phyloP scores from a whole-genome alignment of 1,140 invertebrate species.

The Pseudobourletiella spinata region DNA sequence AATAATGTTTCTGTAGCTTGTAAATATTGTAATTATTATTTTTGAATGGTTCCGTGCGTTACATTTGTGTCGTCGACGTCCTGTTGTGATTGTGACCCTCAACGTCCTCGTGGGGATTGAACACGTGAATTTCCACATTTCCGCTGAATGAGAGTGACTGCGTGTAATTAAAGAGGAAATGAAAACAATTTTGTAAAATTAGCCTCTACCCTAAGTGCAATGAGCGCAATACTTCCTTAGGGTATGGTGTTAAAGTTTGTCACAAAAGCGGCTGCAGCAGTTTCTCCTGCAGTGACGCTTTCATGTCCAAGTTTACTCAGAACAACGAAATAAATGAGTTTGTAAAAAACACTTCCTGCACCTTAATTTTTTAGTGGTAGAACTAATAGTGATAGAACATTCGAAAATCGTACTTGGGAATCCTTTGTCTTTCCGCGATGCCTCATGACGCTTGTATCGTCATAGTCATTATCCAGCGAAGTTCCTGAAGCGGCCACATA shows the following conservation, averaged over 20 bases:
- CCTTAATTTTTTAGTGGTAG: no score
- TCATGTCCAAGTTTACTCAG: no score
- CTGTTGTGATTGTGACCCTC: background rate
- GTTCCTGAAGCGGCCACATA: conserved; percentile 1
- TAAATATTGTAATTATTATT: conserved; percentile 5
- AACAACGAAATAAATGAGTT: no score
- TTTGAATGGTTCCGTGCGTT: background rate
- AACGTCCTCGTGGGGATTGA: background rate
- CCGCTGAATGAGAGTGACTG: conserved; percentile 12
- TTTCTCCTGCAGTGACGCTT: no score
- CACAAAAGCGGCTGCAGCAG: no score
- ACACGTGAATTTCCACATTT: conserved; percentile 15
- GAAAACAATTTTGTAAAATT: background rate
- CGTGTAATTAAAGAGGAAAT: background rate
- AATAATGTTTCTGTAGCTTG: background rate
- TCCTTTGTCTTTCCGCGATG: background rate
- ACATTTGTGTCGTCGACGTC: background rate
- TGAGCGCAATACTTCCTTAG: no score
- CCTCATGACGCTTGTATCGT: conserved; percentile 1
- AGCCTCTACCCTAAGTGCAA: no score
- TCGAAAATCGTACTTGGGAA: no score
- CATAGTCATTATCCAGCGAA: conserved; percentile 5
- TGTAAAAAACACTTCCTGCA: no score
- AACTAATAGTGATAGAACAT: no score
- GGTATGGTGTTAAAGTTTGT: no score